Base-by-base conservation (phyloP, 2,888 invertebrate species). In the Catocala fraxini region DNA sequence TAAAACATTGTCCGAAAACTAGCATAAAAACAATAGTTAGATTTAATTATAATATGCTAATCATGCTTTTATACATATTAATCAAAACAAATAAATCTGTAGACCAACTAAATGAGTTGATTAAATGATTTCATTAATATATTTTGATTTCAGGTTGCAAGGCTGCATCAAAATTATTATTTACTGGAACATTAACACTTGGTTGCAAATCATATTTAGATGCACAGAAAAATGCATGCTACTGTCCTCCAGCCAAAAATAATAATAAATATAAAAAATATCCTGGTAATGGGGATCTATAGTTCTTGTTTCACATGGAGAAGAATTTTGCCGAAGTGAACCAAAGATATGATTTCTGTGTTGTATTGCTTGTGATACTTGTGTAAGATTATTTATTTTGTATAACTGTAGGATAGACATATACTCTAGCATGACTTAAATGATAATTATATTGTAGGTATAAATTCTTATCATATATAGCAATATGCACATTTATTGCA, bases 121-220 rank as follows among this genome's bases (percentile, higher is more conserved):
- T 25, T 25, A 3, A 25, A 25, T 25, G 25, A 25, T 25, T 25
- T 25, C 3, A 1, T 25, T 25, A 25, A 25, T 25, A 25, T 15
- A 12, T 34, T 55, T 46, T 58, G 4, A 39, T 95, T 95, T 61
- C 89, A 97, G 97, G 97, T 59, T 98, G 98, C 83, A 98, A 98
- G 90, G 96, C 96, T 12, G 97, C 97, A 42, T 97, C 98, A 0
- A 98, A 98, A 88, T 92, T 98, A 89, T 92, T 98, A 15, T 98
- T 96, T 84, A 97, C 97, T 0, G 98, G 98, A 10, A 98, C 98
- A 0, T 89, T 97, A 49, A 97, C 98, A 6, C 91, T 98, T 2
- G 98, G 98, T 0, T 98, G 98, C 82, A 97, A 97, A 82, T 96
- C 98, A 25, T 99, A 96, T 87, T 94, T 97, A 70, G 97, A 98